Evolutionary conservation across 2,888 invertebrate genomes (phyloP).

Genomic region (Cataglyphis altisquamis): DNA sequence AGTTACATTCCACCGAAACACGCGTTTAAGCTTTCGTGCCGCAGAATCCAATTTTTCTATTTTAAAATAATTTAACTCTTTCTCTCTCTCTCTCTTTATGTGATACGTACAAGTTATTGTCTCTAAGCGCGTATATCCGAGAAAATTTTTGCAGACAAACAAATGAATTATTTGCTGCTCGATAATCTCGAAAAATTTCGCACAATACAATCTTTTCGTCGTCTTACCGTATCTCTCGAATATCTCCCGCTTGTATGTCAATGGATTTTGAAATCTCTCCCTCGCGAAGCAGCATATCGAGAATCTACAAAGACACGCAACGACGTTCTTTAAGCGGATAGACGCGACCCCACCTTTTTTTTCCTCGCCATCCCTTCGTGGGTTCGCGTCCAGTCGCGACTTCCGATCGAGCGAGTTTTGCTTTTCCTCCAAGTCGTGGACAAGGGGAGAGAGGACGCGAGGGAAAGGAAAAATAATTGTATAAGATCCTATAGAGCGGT

Average conservation of each 20-base stretch:
- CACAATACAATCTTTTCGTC: no score
- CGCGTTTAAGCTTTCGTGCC: not conserved
- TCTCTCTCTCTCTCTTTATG: not conserved
- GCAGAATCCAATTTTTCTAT: not conserved
- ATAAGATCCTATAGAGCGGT: constrained; percentile 38
- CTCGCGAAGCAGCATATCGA: constrained; percentile 29
- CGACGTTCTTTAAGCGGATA: constrained; percentile 74
- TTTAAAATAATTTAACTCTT: not conserved
- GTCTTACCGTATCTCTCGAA: constrained; percentile 30
- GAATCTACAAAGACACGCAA: constrained; percentile 65
- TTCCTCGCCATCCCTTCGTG: constrained; percentile 49
- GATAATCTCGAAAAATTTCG: not conserved
- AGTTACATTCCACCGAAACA: constrained; percentile 31
- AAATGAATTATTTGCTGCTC: not conserved
- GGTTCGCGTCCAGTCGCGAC: constrained; percentile 66
- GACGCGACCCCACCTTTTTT: constrained; percentile 69
- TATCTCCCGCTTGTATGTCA: constrained; percentile 37
- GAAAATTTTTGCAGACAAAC: not conserved
- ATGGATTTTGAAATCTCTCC: not conserved
- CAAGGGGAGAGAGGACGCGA: constrained; percentile 29
- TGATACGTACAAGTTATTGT: not conserved
- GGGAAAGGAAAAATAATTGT: constrained; percentile 35
- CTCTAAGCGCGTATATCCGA: not conserved
- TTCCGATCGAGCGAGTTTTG: constrained; percentile 65
- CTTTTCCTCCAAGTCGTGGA: constrained; percentile 17